Evolutionary conservation across 30 jellyfish, hydroid and myxozoan genomes (phyloP), one percentile per base, ranked within the genome.

Genomic region (Aurelia coerulea): DNA sequence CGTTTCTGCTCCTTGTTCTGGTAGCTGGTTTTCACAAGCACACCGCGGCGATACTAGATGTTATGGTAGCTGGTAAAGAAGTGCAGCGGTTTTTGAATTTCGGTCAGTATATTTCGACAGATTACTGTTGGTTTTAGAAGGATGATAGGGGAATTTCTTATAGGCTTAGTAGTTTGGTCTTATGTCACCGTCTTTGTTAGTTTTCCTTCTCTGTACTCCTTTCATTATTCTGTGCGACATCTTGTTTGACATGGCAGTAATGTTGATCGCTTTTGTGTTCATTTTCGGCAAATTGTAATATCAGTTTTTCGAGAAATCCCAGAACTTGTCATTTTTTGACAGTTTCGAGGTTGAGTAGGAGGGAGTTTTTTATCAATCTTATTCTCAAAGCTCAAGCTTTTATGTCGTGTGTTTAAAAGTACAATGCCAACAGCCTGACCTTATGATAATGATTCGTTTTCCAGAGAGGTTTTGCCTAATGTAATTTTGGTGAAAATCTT

Each of bases 11-110:
- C 31, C 84, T 84, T 18, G 51, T 84, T n/a, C 41, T 84, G 76
- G 32, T 74, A 58, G 68, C 83, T 53, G 78, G 80, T 9, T 62
- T 73, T 51, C 93, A 84, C 82, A 75, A 42, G 74, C 86, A 84
- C 72, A 81, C 86, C 5, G 93, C 93, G 31, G 92, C 92, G 18
- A 84, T 84, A n/a, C 76, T 84, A 6, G 93, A 84, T 29, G 93
- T 84, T 18, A 84, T 84, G 93, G 93, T 84, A 12, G 93, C 93
- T 14, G 93, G 93, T 10, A 84, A 84, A 84, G 93, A 84, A 58
- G 93, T 84, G 68, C 93, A 84, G 39, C 81, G 93, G 12, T 84
- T 84, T 64, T 67, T 84, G 42, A 75, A 84, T 66, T 84, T 84
- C 87, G 93, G 93, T 84, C 4, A 73, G 93, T 58, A 34, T 68